Evolutionary conservation across 2,113 vertebrate species (phyloP).

Genomic region (Seriola rivoliana): DNA sequence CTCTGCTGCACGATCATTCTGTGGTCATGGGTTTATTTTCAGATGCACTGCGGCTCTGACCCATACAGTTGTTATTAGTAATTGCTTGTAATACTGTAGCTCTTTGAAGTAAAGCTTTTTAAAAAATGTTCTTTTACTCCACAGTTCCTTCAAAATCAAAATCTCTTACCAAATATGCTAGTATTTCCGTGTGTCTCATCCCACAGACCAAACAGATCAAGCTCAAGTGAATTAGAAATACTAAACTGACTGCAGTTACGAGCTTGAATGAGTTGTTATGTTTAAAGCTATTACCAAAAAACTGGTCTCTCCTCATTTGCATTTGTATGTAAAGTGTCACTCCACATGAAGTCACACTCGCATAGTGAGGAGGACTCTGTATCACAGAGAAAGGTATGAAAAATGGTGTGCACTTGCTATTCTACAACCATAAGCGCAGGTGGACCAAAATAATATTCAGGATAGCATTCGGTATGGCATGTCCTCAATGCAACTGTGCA

Average conservation of each 20-base stretch:
- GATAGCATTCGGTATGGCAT: background rate
- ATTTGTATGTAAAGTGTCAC: background rate
- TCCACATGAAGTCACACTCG: background rate
- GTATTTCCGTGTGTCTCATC: background rate
- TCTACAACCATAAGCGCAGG: slow-evolving; percentile 19
- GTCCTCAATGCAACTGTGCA: background rate
- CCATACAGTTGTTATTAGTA: slow-evolving; percentile 1
- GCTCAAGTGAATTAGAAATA: background rate
- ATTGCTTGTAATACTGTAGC: background rate
- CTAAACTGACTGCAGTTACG: background rate
- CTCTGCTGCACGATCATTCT: slow-evolving; percentile 23
- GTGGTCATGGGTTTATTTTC: slow-evolving; percentile 38
- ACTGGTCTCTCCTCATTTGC: slow-evolving; percentile 19
- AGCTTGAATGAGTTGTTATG: slow-evolving; percentile 2
- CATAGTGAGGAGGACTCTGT: background rate
- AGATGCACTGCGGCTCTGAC: slow-evolving; percentile 6
- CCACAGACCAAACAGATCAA: slow-evolving; percentile 8
- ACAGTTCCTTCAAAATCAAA: background rate
- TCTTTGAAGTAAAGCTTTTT: background rate
- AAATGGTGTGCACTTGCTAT: background rate
- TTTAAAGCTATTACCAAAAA: background rate
- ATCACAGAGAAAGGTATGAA: background rate
- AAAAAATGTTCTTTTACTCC: background rate
- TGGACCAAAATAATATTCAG: background rate
- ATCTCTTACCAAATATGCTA: background rate